Evolutionary conservation across 2,113 vertebrate species (phyloP).

Genomic region (Aramus guarauna): DNA sequence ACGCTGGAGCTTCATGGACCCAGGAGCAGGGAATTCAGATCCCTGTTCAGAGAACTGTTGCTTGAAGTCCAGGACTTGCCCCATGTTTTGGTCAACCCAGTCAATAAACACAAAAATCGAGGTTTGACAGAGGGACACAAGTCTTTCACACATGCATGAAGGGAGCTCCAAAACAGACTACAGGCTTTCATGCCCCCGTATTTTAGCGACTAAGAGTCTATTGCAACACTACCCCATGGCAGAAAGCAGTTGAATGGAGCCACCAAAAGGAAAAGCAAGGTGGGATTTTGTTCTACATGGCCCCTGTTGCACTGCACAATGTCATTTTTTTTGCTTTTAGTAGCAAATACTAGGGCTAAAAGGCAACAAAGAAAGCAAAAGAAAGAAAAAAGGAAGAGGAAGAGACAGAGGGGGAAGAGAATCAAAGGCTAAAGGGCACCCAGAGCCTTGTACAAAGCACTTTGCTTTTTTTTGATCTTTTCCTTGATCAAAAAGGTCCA

Average conservation of each 20-base stretch:
- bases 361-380: background rate
- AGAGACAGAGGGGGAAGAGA: background rate
- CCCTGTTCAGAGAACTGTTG: background rate
- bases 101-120: background rate
- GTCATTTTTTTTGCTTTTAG: background rate
- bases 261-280: background rate
- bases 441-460: background rate
- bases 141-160: accelerated
- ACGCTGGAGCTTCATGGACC: background rate
- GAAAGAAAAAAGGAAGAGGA: background rate
- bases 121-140: background rate
- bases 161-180: background rate
- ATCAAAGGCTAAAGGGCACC: background rate
- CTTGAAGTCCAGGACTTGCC: background rate
- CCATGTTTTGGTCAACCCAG: background rate
- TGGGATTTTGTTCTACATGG: accelerated
- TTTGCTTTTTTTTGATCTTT: slow-evolving; percentile 35
- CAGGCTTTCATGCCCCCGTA: accelerated
- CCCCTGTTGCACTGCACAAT: accelerated
- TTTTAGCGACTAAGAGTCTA: background rate
- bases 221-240: background rate
- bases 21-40: background rate
- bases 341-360: background rate
- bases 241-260: background rate
- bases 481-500: slow-evolving; percentile 6